Conservation (phyloP, 2,797 vertebrate genomes). For the Argentina silus region DNA sequence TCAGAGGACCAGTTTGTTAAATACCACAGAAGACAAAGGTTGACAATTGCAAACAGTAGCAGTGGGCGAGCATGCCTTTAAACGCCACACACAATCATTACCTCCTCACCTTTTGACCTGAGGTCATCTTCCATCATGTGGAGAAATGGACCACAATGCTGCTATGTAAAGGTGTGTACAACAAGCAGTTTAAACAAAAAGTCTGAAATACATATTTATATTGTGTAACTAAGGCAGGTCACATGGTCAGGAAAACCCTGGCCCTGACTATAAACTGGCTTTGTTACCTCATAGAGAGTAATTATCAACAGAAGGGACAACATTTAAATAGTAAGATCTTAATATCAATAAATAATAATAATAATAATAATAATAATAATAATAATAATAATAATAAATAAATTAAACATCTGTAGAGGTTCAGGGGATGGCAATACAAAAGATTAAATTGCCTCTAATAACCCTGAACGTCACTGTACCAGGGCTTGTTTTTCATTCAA, state of each 20-base stretch:
- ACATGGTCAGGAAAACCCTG: too few species aligned
- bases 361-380: too few species aligned
- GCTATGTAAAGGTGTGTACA: background rate
- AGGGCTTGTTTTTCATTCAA: background rate
- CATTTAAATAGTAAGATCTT: too few species aligned
- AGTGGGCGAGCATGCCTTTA: conserved; percentile 10
- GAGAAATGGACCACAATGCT: background rate
- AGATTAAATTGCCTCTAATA: background rate
- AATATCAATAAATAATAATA: too few species aligned
- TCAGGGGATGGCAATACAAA: too few species aligned
- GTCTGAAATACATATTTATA: background rate
- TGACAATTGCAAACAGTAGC: conserved; percentile 47
- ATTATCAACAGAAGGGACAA: too few species aligned
- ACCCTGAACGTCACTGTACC: background rate
- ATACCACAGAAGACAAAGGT: background rate
- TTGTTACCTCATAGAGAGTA: too few species aligned
- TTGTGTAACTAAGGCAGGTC: background rate
- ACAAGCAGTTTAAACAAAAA: background rate
- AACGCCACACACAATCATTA: conserved; percentile 8
- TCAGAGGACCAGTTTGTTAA: background rate
- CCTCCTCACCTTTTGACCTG: conserved; percentile 20
- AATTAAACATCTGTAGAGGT: too few species aligned
- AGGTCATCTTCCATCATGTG: conserved; percentile 3
- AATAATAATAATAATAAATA: too few species aligned
- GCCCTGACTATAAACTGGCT: too few species aligned